Conservation (phyloP, 2,113 vertebrate genomes). For the Ivindomyrus marchei region DNA sequence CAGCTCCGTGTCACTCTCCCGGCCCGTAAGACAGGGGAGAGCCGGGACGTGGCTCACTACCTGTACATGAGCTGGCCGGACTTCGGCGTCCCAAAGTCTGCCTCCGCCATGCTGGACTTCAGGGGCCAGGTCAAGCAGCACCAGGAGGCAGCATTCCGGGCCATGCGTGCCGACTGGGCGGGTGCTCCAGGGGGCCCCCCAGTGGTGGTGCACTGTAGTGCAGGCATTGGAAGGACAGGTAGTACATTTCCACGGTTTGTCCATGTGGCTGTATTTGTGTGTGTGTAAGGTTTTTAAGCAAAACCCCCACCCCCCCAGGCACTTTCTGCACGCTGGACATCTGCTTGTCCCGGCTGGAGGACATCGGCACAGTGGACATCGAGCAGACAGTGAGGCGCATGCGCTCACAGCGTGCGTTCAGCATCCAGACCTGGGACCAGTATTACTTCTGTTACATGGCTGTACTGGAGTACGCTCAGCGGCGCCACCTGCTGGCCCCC, state of each 20-base stretch:
- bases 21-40: constrained; percentile 56
- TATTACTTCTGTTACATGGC: constrained; percentile 71
- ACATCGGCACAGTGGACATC: constrained; percentile 63
- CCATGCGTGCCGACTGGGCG: constrained; percentile 55
- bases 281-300: neutral
- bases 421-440: constrained; percentile 75
- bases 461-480: constrained; percentile 65
- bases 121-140: constrained; percentile 59
- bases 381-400: constrained; percentile 63
- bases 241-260: neutral
- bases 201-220: constrained; percentile 68
- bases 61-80: constrained; percentile 73
- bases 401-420: constrained; percentile 67
- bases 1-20: neutral
- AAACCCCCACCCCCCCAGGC: constrained; percentile 37
- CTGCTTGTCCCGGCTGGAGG: constrained; percentile 66
- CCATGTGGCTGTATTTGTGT: neutral
- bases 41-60: constrained; percentile 62
- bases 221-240: constrained; percentile 70
- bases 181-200: constrained; percentile 61
- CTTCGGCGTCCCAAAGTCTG: constrained; percentile 68
- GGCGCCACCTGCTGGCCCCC: constrained; percentile 58
- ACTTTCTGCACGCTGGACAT: constrained; percentile 74
- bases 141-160: constrained; percentile 51
- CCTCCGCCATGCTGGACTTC: constrained; percentile 70